phyloP scores from a whole-genome alignment of 2,888 invertebrate genomes.

The Drosophila neonasuta region DNA sequence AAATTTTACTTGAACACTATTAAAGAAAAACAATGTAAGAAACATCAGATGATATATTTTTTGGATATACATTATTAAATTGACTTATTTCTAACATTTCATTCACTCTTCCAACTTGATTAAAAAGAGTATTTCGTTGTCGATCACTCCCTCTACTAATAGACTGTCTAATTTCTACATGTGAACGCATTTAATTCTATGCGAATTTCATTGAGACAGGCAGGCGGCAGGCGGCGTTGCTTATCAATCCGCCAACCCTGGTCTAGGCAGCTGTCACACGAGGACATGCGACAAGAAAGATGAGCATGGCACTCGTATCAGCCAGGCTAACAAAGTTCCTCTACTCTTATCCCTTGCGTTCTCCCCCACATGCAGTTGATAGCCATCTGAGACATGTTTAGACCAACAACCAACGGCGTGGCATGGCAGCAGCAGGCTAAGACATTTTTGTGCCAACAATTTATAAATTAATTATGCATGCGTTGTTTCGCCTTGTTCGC shows the following conservation, averaged over 20 bases:
- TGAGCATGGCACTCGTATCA: conserved; percentile 27
- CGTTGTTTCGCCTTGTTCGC: conserved; percentile 41
- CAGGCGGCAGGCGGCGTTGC: conserved; percentile 38
- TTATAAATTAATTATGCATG: conserved; percentile 69
- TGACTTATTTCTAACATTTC: no score
- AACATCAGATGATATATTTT: no score
- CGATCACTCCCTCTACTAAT: neutral
- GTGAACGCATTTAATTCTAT: conserved; percentile 64
- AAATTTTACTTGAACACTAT: no score
- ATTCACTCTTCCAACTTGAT: no score
- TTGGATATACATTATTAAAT: no score
- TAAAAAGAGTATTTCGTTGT: neutral
- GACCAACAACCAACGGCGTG: conserved; percentile 19
- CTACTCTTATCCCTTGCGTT: neutral
- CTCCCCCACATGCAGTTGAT: conserved; percentile 41
- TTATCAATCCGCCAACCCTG: conserved; percentile 3
- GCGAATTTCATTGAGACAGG: conserved; percentile 61
- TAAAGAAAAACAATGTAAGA: no score
- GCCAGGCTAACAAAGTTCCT: neutral
- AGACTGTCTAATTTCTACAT: conserved; percentile 51
- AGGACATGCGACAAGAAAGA: conserved; percentile 41
- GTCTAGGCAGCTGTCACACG: conserved; percentile 47
- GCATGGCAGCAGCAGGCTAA: conserved; percentile 17
- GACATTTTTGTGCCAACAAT: conserved; percentile 59
- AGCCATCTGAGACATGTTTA: conserved; percentile 59